A percentile compares a stretch with the other conserved stretches of the same genome.
phyloP scores from a whole-genome alignment of 92 coral and sea anemone genomes.

The Porites lobata region DNA sequence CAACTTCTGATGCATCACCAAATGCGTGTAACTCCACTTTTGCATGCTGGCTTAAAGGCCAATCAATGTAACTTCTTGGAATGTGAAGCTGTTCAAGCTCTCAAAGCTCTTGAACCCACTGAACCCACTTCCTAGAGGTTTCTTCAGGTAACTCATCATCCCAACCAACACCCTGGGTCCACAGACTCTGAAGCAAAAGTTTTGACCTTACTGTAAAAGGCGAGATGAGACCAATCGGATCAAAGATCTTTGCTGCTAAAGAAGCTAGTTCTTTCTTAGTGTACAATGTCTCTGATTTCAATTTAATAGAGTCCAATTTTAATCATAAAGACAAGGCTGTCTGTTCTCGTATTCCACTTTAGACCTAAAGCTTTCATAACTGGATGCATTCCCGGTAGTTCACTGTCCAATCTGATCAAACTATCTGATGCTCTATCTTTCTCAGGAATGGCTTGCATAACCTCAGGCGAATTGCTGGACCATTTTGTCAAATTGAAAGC shows the following conservation, averaged over 20 bases:
- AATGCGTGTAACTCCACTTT: slow-evolving; percentile 59
- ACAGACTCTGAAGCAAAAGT: slow-evolving; percentile 40
- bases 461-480: slow-evolving; percentile 44
- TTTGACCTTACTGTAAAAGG: slow-evolving; percentile 52
- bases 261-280: slow-evolving; percentile 20
- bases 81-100: slow-evolving; percentile 32
- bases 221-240: slow-evolving; percentile 49
- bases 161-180: slow-evolving; percentile 58
- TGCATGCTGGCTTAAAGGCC: slow-evolving; percentile 20
- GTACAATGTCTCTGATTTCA: slow-evolving; percentile 3
- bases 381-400: not conserved
- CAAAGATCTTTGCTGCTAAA: slow-evolving; percentile 42
- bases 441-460: slow-evolving; percentile 23
- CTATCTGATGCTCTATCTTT: not conserved
- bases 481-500: slow-evolving; percentile 54
- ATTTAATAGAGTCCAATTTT: not conserved
- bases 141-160: slow-evolving; percentile 37
- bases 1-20: slow-evolving; percentile 67
- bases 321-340: not conserved
- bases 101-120: slow-evolving; percentile 38
- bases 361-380: slow-evolving; percentile 4
- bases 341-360: not conserved
- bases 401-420: slow-evolving; percentile 11
- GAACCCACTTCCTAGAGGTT: slow-evolving; percentile 25
- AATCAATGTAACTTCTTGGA: slow-evolving; percentile 40